A percentile compares a stretch with the other conserved stretches of the same genome.
These are phyloP conservation scores for Monoplex corrugatus DNA, from an alignment of 2,888 invertebrate species.

Conservation along the genomic window DNA sequence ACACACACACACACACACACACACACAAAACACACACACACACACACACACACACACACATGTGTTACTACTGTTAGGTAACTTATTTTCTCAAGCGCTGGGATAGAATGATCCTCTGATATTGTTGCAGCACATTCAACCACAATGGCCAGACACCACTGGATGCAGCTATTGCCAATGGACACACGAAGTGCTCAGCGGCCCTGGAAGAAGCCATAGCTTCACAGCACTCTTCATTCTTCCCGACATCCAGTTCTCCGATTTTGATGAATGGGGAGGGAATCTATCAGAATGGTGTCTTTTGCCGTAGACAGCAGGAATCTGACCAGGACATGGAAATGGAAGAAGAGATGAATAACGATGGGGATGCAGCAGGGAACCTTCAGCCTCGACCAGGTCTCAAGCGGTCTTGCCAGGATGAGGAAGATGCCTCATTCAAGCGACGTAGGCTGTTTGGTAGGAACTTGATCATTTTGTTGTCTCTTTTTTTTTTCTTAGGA, in stretches of 20 bases:
- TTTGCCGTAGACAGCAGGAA: not conserved
- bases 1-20: too few species aligned
- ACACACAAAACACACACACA: too few species aligned
- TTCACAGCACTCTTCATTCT: slow-evolving; percentile 55
- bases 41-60: too few species aligned
- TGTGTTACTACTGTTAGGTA: too few species aligned
- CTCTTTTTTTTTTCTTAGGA: too few species aligned
- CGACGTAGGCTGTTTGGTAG: slow-evolving; percentile 53
- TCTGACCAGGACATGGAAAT: slow-evolving; percentile 39
- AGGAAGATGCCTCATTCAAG: slow-evolving; percentile 48
- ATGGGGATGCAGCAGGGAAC: not conserved
- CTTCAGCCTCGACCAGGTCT: slow-evolving; percentile 16
- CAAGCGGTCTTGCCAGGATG: slow-evolving; percentile 57
- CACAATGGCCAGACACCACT: slow-evolving; percentile 69
- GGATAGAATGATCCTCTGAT: not conserved
- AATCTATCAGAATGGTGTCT: slow-evolving; percentile 42
- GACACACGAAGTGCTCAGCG: slow-evolving; percentile 68
- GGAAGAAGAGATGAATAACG: slow-evolving; percentile 34
- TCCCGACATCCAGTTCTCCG: slow-evolving; percentile 20
- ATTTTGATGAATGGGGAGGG: slow-evolving; percentile 58
- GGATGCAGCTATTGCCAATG: slow-evolving; percentile 69
- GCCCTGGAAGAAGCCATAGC: slow-evolving; percentile 68
- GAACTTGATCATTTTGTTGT: too few species aligned
- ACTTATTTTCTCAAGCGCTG: too few species aligned
- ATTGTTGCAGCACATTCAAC: slow-evolving; percentile 71